phyloP scores from a whole-genome alignment of 1,140 invertebrate genomes.

The Aphelenchoides besseyi region DNA sequence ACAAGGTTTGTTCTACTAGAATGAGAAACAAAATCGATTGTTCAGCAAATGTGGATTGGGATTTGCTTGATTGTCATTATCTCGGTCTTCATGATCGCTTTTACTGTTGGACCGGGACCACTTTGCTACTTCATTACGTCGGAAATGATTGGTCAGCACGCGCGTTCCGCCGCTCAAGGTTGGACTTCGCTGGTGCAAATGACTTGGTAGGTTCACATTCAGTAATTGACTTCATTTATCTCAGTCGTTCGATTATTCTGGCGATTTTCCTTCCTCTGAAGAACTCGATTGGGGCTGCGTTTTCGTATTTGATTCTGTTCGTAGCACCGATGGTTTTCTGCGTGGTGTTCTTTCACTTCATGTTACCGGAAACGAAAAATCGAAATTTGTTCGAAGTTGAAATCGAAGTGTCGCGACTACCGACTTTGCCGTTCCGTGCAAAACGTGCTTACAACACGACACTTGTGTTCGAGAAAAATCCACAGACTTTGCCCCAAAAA shows the following conservation, averaged over 20 bases:
- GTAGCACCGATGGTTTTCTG: constrained; percentile 45
- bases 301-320: constrained; percentile 49
- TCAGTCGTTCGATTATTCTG: constrained; percentile 47
- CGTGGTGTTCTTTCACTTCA: constrained; percentile 50
- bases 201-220: constrained; percentile 35
- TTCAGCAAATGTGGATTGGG: constrained; percentile 49
- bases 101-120: constrained; percentile 53
- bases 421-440: constrained; percentile 24
- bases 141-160: constrained; percentile 53
- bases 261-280: constrained; percentile 49
- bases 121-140: constrained; percentile 56
- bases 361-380: constrained; percentile 52
- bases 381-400: constrained; percentile 51
- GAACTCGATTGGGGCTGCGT: constrained; percentile 42
- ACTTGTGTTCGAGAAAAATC: neutral
- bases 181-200: constrained; percentile 57
- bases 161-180: constrained; percentile 53
- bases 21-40: neutral
- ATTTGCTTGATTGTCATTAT: constrained; percentile 49
- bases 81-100: constrained; percentile 53
- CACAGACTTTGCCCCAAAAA: constrained; percentile 5
- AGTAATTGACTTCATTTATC: neutral
- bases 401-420: constrained; percentile 29
- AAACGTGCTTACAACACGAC: neutral
- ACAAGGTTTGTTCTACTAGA: constrained; percentile 36